These are phyloP conservation scores for Aleadryas rufinucha DNA, from an alignment of 2,113 vertebrate genomes.

Conservation along the genomic window DNA sequence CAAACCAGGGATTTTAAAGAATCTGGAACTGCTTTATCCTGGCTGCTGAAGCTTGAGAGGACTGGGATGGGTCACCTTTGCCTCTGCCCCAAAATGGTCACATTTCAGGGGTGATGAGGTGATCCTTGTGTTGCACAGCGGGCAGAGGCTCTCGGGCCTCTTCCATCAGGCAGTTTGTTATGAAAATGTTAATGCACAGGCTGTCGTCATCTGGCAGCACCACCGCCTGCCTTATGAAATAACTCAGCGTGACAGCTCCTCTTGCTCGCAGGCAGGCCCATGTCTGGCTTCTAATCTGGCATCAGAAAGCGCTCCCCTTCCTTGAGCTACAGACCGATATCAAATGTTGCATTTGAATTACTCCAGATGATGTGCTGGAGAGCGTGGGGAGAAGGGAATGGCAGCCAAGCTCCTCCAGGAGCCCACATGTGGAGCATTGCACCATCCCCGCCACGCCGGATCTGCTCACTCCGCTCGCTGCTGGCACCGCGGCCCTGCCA, in stretches of 20 bases:
- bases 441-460: fast-evolving
- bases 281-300: slow-evolving; percentile 28
- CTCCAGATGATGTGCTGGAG: neutral
- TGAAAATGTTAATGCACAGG: neutral
- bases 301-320: slow-evolving; percentile 10
- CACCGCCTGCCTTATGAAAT: neutral
- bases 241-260: neutral
- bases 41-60: neutral
- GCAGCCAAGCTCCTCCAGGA: neutral
- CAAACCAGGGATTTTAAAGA: fast-evolving
- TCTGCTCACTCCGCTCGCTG: neutral
- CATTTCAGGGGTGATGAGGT: neutral
- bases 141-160: neutral
- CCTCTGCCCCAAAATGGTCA: neutral
- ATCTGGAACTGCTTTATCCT: neutral
- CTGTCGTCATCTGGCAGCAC: slow-evolving; percentile 26
- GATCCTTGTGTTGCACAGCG: fast-evolving
- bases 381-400: neutral
- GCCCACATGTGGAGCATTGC: neutral
- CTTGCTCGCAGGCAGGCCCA: neutral
- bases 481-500: fast-evolving
- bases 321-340: neutral
- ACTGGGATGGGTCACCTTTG: neutral
- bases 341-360: neutral
- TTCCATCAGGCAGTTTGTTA: neutral